These are phyloP conservation scores for Calameuta filiformis DNA, from an alignment of 2,888 invertebrate species.

Conservation along the genomic window DNA sequence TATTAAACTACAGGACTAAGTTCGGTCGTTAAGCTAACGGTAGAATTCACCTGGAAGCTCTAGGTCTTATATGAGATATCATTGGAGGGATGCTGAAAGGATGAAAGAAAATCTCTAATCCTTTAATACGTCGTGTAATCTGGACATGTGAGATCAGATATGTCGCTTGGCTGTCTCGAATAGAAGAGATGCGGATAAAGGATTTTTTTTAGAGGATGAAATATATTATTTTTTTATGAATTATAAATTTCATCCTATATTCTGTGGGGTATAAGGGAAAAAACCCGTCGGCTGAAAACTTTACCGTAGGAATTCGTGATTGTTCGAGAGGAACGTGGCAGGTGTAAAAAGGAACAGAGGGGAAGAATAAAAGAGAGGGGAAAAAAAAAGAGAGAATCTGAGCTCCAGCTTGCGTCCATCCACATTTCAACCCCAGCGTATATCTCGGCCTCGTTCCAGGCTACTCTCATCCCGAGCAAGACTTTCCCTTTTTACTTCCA, in stretches of 20 bases:
- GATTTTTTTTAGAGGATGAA: not conserved
- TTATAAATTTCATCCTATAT: not conserved
- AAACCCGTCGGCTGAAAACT: not conserved
- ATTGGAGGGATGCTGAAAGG: not conserved
- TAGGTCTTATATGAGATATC: not conserved
- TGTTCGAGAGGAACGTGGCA: conserved; percentile 7
- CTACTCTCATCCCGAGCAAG: not conserved
- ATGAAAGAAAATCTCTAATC: not conserved
- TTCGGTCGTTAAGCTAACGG: no score
- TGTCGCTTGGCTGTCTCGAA: not conserved
- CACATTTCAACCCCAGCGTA: not conserved
- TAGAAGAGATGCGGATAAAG: not conserved
- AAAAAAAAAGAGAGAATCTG: not conserved
- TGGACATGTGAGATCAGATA: not conserved
- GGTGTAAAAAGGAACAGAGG: conserved; percentile 4
- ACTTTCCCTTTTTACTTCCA: not conserved
- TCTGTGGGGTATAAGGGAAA: not conserved
- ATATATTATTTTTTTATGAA: not conserved
- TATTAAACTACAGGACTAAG: not conserved
- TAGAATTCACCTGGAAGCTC: no score
- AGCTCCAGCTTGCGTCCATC: not conserved
- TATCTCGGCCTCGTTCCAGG: not conserved
- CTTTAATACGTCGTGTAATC: not conserved
- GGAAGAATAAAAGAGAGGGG: not conserved
- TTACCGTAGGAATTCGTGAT: not conserved